phyloP scores from a whole-genome alignment of 2,888 invertebrate species.

The Lasioglossum calceatum region DNA sequence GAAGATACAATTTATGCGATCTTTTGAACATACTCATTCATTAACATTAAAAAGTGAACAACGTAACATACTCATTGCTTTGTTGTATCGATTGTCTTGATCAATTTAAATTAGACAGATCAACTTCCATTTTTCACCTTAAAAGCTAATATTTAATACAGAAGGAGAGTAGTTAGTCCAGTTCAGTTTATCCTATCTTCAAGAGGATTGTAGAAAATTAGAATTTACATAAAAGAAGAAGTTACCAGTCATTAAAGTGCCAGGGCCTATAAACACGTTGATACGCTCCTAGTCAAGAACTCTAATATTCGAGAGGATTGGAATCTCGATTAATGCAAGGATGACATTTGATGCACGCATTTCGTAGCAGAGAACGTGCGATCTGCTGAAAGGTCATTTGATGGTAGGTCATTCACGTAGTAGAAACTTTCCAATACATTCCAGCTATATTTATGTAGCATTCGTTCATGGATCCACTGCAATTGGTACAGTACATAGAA shows the following conservation, averaged over 20 bases:
- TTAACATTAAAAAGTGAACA: too few species aligned
- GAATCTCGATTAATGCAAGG: slow-evolving; percentile 13
- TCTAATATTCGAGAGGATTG: background rate
- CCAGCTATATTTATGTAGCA: background rate
- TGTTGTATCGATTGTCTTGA: background rate
- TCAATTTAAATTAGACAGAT: background rate
- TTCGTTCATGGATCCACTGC: background rate
- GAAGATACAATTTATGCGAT: background rate
- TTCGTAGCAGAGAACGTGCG: slow-evolving; percentile 54
- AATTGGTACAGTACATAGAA: background rate
- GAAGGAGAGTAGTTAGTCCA: background rate
- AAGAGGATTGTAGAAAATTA: background rate
- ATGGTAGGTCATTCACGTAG: slow-evolving; percentile 23
- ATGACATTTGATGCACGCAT: slow-evolving; percentile 56
- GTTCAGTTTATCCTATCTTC: background rate
- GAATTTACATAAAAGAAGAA: background rate
- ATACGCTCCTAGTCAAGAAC: background rate
- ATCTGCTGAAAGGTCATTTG: slow-evolving; percentile 53
- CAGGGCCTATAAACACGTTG: background rate
- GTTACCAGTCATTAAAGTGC: background rate
- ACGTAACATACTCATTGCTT: background rate
- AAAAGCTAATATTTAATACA: background rate
- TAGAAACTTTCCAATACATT: slow-evolving; percentile 12
- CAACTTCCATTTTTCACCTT: background rate
- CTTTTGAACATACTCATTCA: background rate